Percentiles rank a stretch among this genome's conserved stretches.
These are phyloP conservation scores for Phyllotis vaccarum DNA, from an alignment of 2,797 vertebrate species.

Conservation along the genomic window DNA sequence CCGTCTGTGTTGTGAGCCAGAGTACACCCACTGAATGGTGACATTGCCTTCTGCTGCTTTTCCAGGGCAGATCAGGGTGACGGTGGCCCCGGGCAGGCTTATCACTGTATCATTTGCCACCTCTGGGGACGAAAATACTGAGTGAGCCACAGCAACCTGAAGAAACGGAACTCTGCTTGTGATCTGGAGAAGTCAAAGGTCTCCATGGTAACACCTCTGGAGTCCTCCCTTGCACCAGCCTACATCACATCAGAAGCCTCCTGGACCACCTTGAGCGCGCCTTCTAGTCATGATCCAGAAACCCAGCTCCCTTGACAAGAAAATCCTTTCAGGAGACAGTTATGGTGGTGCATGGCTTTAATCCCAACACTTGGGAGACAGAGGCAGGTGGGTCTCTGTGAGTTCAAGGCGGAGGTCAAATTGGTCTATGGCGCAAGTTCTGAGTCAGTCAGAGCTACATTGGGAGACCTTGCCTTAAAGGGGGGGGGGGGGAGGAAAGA, in stretches of 20 bases:
- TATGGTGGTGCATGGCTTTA: neutral
- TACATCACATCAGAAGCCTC: neutral
- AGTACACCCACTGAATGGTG: conserved; percentile 73
- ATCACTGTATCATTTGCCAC: neutral
- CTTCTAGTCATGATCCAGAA: neutral
- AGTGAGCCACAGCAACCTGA: neutral
- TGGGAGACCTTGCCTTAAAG: neutral
- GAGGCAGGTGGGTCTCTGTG: neutral
- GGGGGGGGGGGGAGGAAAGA: no score
- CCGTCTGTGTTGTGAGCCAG: fast-evolving
- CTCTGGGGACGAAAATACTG: conserved; percentile 53
- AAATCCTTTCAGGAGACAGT: neutral
- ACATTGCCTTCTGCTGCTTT: neutral
- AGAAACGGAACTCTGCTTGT: neutral
- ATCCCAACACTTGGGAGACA: neutral
- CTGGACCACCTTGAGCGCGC: neutral
- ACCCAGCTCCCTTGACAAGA: neutral
- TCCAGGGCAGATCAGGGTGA: conserved; percentile 79
- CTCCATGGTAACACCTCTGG: neutral
- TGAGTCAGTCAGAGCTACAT: neutral
- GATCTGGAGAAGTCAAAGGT: neutral
- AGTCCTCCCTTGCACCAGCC: neutral
- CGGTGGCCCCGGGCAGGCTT: conserved; percentile 54
- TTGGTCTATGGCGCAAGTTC: neutral
- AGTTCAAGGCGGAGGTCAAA: neutral